phyloP scores from a whole-genome alignment of 2,113 vertebrate species.

The Apteryx mantelli region DNA sequence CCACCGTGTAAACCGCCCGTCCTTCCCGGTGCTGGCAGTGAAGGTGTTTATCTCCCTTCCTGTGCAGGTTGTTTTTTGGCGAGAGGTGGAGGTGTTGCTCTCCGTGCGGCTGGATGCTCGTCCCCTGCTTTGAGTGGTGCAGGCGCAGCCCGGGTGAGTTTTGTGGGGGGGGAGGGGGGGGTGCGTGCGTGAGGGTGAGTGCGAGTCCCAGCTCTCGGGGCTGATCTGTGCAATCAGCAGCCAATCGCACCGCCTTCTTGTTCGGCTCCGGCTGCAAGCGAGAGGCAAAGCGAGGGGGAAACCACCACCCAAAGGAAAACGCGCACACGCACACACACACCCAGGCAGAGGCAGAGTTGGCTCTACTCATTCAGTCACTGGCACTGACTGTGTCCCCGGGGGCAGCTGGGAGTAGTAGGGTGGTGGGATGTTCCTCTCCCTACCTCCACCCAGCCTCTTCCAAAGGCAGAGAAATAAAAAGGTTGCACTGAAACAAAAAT shows the following conservation, averaged over 20 bases:
- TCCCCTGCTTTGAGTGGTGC: neutral
- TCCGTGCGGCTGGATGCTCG: neutral
- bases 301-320: neutral
- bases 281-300: neutral
- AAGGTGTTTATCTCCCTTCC: neutral
- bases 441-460: neutral
- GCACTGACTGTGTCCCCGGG: neutral
- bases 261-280: neutral
- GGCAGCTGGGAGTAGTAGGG: neutral
- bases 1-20: neutral
- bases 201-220: neutral
- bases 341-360: neutral
- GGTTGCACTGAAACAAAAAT: neutral
- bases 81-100: neutral
- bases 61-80: neutral
- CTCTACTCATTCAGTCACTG: neutral
- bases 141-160: neutral
- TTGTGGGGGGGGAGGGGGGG: neutral
- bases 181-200: neutral
- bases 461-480: neutral
- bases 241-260: constrained; percentile 68
- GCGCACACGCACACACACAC: neutral
- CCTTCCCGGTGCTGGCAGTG: neutral
- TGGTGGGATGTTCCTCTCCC: neutral
- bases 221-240: constrained; percentile 45